Evolutionary conservation across 1,140 invertebrate genomes (phyloP).

Genomic region (Ostrea denselamellosa): DNA sequence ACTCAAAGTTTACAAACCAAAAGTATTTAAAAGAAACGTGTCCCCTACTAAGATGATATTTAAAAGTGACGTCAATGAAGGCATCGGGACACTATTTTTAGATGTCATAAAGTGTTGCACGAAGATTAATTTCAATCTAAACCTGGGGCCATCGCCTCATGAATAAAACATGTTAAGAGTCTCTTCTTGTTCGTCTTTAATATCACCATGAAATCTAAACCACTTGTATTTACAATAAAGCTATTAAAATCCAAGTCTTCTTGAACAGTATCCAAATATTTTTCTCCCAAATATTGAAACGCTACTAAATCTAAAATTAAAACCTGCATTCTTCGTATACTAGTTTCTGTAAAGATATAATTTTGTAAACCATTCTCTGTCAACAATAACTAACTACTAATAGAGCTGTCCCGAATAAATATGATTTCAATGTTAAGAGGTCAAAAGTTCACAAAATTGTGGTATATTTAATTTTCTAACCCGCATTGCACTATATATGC

Average conservation of each 20-base stretch:
- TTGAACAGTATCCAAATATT: not conserved
- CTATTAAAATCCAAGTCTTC: not conserved
- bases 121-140: constrained; percentile 17
- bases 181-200: not conserved
- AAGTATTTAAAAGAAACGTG: not conserved
- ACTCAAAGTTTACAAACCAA: constrained; percentile 26
- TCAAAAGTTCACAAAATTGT: too few species aligned
- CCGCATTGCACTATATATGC: too few species aligned
- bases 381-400: too few species aligned
- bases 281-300: not conserved
- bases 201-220: constrained; percentile 12
- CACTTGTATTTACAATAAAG: not conserved
- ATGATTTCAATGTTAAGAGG: too few species aligned
- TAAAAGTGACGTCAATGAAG: constrained; percentile 13
- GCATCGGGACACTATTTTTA: not conserved
- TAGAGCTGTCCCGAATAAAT: too few species aligned
- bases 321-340: not conserved
- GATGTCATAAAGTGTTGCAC: not conserved
- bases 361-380: too few species aligned
- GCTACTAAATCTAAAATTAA: not conserved
- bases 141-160: not conserved
- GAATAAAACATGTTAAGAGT: not conserved
- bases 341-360: too few species aligned
- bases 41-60: constrained; percentile 32
- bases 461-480: too few species aligned